Evolutionary conservation across 2,797 vertebrate genomes (phyloP), one percentile per base, ranked within the genome.

Genomic region (Melopsittacus undulatus): DNA sequence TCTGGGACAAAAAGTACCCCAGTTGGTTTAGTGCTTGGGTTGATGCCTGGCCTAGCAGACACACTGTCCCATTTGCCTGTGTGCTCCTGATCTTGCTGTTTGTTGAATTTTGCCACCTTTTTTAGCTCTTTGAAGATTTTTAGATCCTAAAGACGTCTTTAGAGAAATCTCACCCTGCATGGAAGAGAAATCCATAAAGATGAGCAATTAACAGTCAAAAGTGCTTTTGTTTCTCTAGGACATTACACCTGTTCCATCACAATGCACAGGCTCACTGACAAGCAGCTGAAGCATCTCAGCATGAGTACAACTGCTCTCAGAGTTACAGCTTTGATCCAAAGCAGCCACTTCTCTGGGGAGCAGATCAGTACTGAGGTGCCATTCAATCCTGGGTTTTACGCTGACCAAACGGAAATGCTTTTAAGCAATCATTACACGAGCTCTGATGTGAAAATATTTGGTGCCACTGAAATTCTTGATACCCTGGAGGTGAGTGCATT

Each of bases 381-480:
- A 29, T 97, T 99, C 91, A 98, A 97, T 89, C 98, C 98, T 0
- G 99, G 99, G 14, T 98, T 99, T 74, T 99, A 99, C 51, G 83
- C 98, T 0, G 98, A 99, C 95, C 98, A 98, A 96, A 97, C 97
- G 0, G 99, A 99, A 95, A 94, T 99, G 95, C 95, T 99, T 54
- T 97, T 99, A 89, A 99, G 98, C 84, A 98, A 97, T 97, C 97
- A 98, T 80, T 98, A 98, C 52, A 73, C 95, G 20, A 98, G 98
- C n/a, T 98, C 98, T 0, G 98, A 99, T 29, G 96, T 99, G 67
- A 99, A 98, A 19, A 89, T 99, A 87, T 99, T 99, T 36, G 98
- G 99, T 64, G 96, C 98, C 30, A 3, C 75, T 4, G 97, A 98
- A 11, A 96, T 98, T 40, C 98, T 99, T 54, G 98, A 98, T 80